These are phyloP conservation scores for Phengaris alcon DNA, from an alignment of 2,888 invertebrate genomes.

Conservation along the genomic window DNA sequence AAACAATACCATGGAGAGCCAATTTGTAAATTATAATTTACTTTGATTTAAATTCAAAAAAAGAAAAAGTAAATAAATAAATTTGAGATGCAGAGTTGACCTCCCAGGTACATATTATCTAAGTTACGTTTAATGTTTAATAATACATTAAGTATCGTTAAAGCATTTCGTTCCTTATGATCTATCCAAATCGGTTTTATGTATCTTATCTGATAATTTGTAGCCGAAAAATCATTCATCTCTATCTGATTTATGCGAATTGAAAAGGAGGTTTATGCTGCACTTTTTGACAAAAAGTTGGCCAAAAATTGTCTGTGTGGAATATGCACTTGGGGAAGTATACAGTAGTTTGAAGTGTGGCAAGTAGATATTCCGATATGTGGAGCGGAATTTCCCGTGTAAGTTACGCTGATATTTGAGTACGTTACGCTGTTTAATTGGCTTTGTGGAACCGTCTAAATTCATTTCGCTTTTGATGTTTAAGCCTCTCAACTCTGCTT, in stretches of 20 bases:
- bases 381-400: constrained; percentile 17
- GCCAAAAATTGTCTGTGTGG: constrained; percentile 11
- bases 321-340: background rate
- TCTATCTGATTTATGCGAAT: background rate
- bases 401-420: constrained; percentile 1
- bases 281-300: background rate
- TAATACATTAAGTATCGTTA: too few species aligned
- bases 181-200: background rate
- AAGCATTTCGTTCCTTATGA: too few species aligned
- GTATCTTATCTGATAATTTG: background rate
- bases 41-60: too few species aligned
- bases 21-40: too few species aligned
- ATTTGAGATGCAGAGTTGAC: too few species aligned
- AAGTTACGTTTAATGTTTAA: too few species aligned
- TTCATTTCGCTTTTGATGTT: constrained; percentile 27
- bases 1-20: too few species aligned
- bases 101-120: too few species aligned
- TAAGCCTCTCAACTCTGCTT: constrained; percentile 14
- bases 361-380: constrained; percentile 5
- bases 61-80: too few species aligned
- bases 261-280: constrained; percentile 5
- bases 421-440: constrained; percentile 21
- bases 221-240: background rate
- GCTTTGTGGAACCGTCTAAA: constrained; percentile 25
- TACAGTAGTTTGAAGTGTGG: background rate